These are phyloP conservation scores for Pseudomyrmex dendroicus DNA, from an alignment of 1,140 invertebrate species.

Conservation along the genomic window DNA sequence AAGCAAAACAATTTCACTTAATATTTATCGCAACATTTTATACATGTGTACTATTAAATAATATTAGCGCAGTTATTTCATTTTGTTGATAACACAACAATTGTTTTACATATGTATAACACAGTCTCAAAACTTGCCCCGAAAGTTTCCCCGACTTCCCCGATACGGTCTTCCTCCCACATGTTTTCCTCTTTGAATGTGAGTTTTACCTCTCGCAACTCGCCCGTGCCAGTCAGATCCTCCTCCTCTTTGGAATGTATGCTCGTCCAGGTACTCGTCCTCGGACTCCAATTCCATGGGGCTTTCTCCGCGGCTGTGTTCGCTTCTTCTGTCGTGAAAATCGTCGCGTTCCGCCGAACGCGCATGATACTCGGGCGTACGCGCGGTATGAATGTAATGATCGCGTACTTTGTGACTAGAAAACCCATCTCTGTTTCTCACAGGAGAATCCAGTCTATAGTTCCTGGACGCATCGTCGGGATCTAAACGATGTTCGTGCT, in stretches of 20 bases:
- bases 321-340: slow-evolving; percentile 72
- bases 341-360: slow-evolving; percentile 68
- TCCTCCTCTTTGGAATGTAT: slow-evolving; percentile 66
- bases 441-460: slow-evolving; percentile 60
- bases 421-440: slow-evolving; percentile 67
- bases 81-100: background rate
- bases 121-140: slow-evolving; percentile 73
- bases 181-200: slow-evolving; percentile 68
- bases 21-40: background rate
- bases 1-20: background rate
- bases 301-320: slow-evolving; percentile 76
- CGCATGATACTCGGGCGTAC: slow-evolving; percentile 68
- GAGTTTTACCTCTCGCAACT: slow-evolving; percentile 67
- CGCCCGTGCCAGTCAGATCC: slow-evolving; percentile 69
- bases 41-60: slow-evolving; percentile 23
- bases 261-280: slow-evolving; percentile 66
- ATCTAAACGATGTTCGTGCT: slow-evolving; percentile 60
- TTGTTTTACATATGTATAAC: background rate
- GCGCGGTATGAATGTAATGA: slow-evolving; percentile 65
- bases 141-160: slow-evolving; percentile 65
- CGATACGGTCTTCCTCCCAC: slow-evolving; percentile 68
- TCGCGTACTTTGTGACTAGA: slow-evolving; percentile 64
- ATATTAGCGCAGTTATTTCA: background rate
- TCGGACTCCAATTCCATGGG: slow-evolving; percentile 75
- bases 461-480: slow-evolving; percentile 64